Evolutionary conservation across 2,113 vertebrate species (phyloP), one percentile per base, ranked within the genome.

Genomic region (Poeciliopsis occidentalis): DNA sequence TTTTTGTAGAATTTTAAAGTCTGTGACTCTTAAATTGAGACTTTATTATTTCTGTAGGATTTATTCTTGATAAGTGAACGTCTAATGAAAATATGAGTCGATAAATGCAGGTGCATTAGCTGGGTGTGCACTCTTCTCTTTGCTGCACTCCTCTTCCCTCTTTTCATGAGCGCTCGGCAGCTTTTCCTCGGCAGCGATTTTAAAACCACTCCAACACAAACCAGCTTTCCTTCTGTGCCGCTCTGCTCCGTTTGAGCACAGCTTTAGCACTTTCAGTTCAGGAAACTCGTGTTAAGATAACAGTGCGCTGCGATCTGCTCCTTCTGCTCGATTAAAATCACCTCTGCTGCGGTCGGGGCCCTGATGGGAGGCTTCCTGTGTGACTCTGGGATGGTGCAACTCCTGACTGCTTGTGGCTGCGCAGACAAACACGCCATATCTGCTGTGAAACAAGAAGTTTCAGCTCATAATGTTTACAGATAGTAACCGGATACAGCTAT

Each of bases 301-400:
- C 19, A 8, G 51, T 57, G 30, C 24, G 26, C 6, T 41, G 34
- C 34, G 30, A 24, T 73, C 24, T 22, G 13, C 34, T 32, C 67
- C 17, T 62, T 22, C 41, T 62, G 76, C 64, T 71, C 47, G 78
- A 75, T 67, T 29, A 26, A 64, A 47, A 77, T 67, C 41, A 44
- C 64, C 30, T 72, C 82, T 60, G 65, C 44, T 67, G 24, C 79
- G 0, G 24, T 0, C 71, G 44, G 12, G 32, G n/a, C 73, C 76
- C 72, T 69, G 77, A 85, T 67, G 69, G 79, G 79, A 75, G 76
- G 51, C 64, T 91, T 91, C 86, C 88, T 89, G 85, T 84, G 76
- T 70, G 79, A 71, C 75, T 83, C 54, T 0, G 76, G 44, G 78
- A 80, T 76, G 80, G 34, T 27, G 72, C 79, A 78, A 86, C 82